Conservation (phyloP, 1,140 invertebrate species). For the Cotesia typhae region DNA sequence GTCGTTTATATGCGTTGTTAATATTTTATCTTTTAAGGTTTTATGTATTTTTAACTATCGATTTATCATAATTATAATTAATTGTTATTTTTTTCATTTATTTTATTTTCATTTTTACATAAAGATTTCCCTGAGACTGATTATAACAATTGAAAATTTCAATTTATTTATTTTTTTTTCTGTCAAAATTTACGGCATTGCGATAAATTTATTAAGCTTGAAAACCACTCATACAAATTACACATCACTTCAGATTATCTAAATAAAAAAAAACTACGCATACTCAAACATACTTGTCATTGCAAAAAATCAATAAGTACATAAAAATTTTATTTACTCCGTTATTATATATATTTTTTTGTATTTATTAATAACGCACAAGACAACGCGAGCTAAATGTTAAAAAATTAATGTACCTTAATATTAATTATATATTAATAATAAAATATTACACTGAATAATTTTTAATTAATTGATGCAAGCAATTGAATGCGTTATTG, state of each 20-base stretch:
- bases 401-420: neutral
- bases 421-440: neutral
- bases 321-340: no score
- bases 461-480: no score
- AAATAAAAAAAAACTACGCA: no score
- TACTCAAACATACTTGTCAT: no score
- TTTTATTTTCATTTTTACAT: slow-evolving; percentile 52
- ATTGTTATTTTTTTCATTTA: slow-evolving; percentile 7
- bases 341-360: no score
- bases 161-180: slow-evolving; percentile 12
- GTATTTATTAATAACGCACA: no score
- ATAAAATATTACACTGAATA: neutral
- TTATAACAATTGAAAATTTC: slow-evolving; percentile 57
- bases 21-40: no score
- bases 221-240: no score
- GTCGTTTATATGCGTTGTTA: no score
- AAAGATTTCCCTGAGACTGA: slow-evolving; percentile 64
- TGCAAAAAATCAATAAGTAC: no score
- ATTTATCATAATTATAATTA: slow-evolving; percentile 5
- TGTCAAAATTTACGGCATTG: neutral
- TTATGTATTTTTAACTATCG: neutral
- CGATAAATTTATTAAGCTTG: slow-evolving; percentile 1
- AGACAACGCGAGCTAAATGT: neutral
- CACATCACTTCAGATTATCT: no score
- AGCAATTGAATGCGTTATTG: slow-evolving; percentile 13